Conservation (phyloP, 1,140 invertebrate species). For the Halesus radiatus region DNA sequence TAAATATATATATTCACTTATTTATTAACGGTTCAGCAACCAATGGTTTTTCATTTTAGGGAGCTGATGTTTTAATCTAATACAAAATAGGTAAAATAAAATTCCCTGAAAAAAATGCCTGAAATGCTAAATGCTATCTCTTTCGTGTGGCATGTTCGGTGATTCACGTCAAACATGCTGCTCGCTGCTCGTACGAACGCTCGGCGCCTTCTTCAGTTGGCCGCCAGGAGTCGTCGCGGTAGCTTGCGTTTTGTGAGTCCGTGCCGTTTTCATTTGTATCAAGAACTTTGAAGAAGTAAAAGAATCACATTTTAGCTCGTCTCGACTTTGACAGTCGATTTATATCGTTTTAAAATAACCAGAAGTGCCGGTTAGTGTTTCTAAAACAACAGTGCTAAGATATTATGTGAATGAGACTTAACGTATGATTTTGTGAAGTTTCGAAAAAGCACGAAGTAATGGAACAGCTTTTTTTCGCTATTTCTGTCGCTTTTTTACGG, state of each 20-base stretch:
- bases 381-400: slow-evolving; percentile 9
- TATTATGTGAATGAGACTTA: slow-evolving; percentile 7
- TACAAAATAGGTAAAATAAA: not conserved
- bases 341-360: slow-evolving; percentile 5
- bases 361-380: not conserved
- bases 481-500: slow-evolving; percentile 18
- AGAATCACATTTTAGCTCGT: slow-evolving; percentile 20
- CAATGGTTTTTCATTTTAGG: too few species aligned
- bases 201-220: slow-evolving; percentile 20
- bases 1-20: too few species aligned
- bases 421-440: slow-evolving; percentile 4
- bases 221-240: slow-evolving; percentile 28
- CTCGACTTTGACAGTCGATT: slow-evolving; percentile 38
- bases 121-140: not conserved
- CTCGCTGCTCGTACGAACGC: not conserved
- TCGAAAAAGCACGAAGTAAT: slow-evolving; percentile 17
- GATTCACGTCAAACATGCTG: slow-evolving; percentile 17
- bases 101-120: not conserved
- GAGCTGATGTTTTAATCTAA: too few species aligned
- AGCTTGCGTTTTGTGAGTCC: slow-evolving; percentile 12
- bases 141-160: not conserved
- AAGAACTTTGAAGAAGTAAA: slow-evolving; percentile 25
- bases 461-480: not conserved
- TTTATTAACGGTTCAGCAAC: too few species aligned
- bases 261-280: slow-evolving; percentile 10